phyloP scores from a whole-genome alignment of 64 coral and sea anemone genomes.

The Orbicella faveolata region DNA sequence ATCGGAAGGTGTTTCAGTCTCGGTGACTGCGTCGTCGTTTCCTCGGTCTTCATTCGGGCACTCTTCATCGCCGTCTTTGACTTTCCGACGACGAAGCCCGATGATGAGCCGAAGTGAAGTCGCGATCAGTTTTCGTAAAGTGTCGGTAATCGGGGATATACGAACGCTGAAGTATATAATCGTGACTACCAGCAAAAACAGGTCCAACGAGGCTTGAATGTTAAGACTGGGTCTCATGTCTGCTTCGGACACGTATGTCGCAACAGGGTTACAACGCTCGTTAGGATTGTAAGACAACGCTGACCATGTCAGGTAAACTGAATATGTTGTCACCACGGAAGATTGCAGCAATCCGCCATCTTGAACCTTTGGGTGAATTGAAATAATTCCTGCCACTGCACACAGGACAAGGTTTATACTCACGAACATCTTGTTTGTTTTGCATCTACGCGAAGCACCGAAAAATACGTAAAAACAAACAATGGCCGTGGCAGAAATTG shows the following conservation, averaged over 20 bases:
- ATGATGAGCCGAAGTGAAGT: conserved; percentile 45
- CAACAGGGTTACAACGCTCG: conserved; percentile 88
- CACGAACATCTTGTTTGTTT: conserved; percentile 90
- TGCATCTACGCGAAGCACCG: conserved; percentile 51
- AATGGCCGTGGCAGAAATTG: conserved; percentile 50
- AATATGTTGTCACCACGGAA: conserved; percentile 58
- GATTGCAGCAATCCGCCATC: conserved; percentile 81
- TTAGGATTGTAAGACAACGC: conserved; percentile 93
- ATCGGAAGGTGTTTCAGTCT: background rate
- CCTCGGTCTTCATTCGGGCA: background rate
- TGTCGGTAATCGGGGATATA: conserved; percentile 45
- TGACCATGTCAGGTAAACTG: conserved; percentile 82
- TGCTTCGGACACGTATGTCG: conserved; percentile 79
- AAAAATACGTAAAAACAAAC: conserved; percentile 87
- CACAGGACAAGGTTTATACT: conserved; percentile 87
- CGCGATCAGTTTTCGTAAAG: conserved; percentile 36
- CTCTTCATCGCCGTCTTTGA: conserved; percentile 15
- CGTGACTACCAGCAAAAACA: conserved; percentile 48
- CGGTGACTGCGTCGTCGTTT: background rate
- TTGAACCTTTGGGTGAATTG: conserved; percentile 81
- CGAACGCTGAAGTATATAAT: conserved; percentile 87
- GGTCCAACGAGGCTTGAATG: conserved; percentile 84
- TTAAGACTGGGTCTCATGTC: conserved; percentile 96
- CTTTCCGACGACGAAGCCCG: conserved; percentile 28
- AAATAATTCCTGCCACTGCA: conserved; percentile 66